A percentile compares a stretch with the other conserved stretches of the same genome.
These are phyloP conservation scores for Prosopocoilus inquinatus DNA, from an alignment of 2,888 invertebrate genomes.

Conservation along the genomic window DNA sequence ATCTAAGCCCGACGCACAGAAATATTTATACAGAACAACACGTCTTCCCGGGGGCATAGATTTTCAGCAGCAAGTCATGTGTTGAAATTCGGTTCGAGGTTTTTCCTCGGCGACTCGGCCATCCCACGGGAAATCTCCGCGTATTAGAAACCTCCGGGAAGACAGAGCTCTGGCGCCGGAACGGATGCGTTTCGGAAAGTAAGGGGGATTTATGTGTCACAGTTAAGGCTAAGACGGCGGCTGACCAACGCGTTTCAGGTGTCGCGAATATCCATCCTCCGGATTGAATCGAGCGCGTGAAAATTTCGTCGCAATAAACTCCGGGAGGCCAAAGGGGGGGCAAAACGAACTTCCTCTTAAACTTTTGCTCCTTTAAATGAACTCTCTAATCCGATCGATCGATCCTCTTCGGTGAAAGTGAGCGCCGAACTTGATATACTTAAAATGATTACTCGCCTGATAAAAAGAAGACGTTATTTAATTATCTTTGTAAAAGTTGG, in stretches of 20 bases:
- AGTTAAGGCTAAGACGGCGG: conserved; percentile 27
- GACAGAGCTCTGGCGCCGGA: conserved; percentile 34
- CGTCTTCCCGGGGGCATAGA: neutral
- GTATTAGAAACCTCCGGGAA: conserved; percentile 38
- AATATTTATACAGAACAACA: no score
- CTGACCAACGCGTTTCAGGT: conserved; percentile 1
- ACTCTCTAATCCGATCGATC: conserved; percentile 20
- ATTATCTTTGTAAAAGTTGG: no score
- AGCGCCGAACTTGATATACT: no score
- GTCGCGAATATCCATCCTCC: no score
- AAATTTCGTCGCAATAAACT: no score
- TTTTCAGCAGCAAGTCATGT: conserved; percentile 29
- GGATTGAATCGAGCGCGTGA: no score
- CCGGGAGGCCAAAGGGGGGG: no score
- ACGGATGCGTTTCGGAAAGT: conserved; percentile 39
- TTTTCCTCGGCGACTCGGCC: conserved; percentile 37
- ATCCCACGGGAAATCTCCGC: conserved; percentile 42
- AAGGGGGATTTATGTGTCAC: conserved; percentile 36
- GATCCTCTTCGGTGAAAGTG: neutral
- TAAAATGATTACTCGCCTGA: no score
- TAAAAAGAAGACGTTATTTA: no score
- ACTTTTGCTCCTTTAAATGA: conserved; percentile 16
- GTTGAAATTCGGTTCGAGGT: conserved; percentile 34
- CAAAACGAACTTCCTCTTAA: conserved; percentile 17
- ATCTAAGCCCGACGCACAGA: no score